Conservation (phyloP, 2,113 vertebrate species). For the Chlorodrepanis virens region DNA sequence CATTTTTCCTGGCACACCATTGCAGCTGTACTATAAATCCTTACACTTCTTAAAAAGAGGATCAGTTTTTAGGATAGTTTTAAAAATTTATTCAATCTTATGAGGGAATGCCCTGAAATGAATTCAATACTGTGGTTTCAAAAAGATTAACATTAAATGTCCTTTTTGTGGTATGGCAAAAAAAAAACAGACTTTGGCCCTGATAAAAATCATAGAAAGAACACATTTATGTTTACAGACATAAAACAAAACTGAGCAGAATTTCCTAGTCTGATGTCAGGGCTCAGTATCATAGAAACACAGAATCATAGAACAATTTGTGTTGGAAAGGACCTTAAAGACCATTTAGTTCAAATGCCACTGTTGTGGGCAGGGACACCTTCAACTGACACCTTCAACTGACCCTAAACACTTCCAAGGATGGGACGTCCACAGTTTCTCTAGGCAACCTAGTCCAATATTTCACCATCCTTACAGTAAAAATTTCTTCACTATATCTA, state of each 20-base stretch:
- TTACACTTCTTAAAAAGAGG: background rate
- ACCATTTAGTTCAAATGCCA: background rate
- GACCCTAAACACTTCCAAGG: background rate
- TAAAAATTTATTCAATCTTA: background rate
- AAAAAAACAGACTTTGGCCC: background rate
- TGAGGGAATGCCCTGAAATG: background rate
- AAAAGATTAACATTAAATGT: background rate
- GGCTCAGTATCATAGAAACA: background rate
- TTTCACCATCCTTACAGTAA: background rate
- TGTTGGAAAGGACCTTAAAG: background rate
- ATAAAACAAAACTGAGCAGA: background rate
- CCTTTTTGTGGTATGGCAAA: background rate
- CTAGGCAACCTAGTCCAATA: background rate
- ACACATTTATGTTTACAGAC: background rate
- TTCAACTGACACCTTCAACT: background rate
- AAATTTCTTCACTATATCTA: background rate
- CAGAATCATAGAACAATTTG: rapidly evolving
- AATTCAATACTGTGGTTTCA: background rate
- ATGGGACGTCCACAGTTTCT: background rate
- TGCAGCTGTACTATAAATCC: background rate
- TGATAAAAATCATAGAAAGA: background rate
- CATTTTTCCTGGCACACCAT: background rate
- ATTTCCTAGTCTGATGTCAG: background rate
- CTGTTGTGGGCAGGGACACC: background rate
- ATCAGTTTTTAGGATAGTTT: background rate